Evolutionary conservation across 2,888 invertebrate species (phyloP).

Genomic region (Drosophila antonietae): DNA sequence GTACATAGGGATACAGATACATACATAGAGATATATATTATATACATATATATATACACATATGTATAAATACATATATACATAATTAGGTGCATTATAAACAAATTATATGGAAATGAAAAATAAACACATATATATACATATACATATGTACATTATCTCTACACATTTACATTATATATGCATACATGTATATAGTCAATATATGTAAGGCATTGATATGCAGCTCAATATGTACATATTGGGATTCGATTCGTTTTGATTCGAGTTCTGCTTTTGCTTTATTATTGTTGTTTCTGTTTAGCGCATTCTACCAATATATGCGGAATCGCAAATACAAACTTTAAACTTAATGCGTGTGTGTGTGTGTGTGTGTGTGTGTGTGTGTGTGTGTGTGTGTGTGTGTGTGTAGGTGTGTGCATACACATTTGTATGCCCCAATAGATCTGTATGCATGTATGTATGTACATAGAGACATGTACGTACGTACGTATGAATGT

Average conservation of each 20-base stretch:
- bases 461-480: constrained; percentile 1
- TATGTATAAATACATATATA: neutral
- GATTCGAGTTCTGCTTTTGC: constrained; percentile 14
- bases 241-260: constrained; percentile 7
- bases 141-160: constrained; percentile 2
- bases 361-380: constrained; percentile 13
- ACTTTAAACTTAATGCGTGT: constrained; percentile 30
- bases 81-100: constrained; percentile 12
- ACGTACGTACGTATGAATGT: constrained; percentile 7
- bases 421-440: neutral
- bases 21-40: neutral
- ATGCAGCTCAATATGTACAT: neutral
- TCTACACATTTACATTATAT: constrained; percentile 9
- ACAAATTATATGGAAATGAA: neutral
- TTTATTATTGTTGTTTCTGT: neutral
- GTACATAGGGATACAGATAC: constrained; percentile 8
- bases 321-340: constrained; percentile 24
- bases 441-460: constrained; percentile 9
- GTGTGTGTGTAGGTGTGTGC: neutral
- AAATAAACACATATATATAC: neutral
- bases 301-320: constrained; percentile 16
- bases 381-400: constrained; percentile 1
- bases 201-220: constrained; percentile 8
- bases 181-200: neutral
- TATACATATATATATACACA: neutral